Conservation (phyloP, 2,888 invertebrate species). For the Acleris literana region DNA sequence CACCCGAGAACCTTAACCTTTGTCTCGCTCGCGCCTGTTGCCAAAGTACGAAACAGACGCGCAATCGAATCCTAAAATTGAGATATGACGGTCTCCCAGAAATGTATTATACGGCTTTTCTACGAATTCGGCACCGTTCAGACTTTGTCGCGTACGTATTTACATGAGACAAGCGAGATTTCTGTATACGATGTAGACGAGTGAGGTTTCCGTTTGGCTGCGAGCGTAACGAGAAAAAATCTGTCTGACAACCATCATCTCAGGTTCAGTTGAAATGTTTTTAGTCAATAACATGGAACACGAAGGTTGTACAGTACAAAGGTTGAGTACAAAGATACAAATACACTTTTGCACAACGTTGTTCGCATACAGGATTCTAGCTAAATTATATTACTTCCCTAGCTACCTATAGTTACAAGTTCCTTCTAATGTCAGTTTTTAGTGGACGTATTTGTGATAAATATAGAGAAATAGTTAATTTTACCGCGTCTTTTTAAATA, state of each 20-base stretch:
- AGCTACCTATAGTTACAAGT: too few species aligned
- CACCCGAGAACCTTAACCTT: constrained; percentile 43
- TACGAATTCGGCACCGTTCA: constrained; percentile 66
- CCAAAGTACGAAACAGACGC: constrained; percentile 13
- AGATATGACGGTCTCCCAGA: constrained; percentile 10
- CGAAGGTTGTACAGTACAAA: not conserved
- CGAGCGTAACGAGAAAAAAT: constrained; percentile 49
- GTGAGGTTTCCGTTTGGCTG: constrained; percentile 57
- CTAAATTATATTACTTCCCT: too few species aligned
- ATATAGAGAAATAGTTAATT: too few species aligned
- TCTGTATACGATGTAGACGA: constrained; percentile 64
- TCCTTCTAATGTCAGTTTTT: too few species aligned
- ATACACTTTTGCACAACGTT: too few species aligned
- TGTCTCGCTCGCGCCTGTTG: constrained; percentile 15
- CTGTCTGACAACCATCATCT: constrained; percentile 34
- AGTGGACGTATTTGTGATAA: too few species aligned
- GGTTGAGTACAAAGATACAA: not conserved
- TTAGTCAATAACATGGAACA: not conserved
- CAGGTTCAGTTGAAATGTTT: constrained; percentile 9
- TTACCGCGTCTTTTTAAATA: too few species aligned
- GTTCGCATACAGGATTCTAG: too few species aligned
- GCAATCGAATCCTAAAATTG: constrained; percentile 12
- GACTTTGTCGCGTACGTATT: constrained; percentile 73
- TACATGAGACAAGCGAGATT: constrained; percentile 69
- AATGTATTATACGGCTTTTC: constrained; percentile 48